A percentile compares a stretch with the other conserved stretches of the same genome.
phyloP scores from a whole-genome alignment of 2,113 vertebrate genomes.

The Suricata suricatta region DNA sequence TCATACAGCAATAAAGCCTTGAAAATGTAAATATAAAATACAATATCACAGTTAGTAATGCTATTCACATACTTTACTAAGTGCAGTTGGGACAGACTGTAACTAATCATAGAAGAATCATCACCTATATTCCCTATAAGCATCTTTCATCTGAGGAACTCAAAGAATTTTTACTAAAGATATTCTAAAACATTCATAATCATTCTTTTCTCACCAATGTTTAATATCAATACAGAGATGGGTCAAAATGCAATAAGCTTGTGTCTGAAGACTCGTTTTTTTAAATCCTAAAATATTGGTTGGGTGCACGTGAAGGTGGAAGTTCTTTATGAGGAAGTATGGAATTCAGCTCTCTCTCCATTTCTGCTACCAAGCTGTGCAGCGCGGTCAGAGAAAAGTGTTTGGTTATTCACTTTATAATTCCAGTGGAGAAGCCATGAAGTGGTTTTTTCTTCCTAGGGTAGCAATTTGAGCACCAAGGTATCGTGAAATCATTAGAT shows the following conservation, averaged over 20 bases:
- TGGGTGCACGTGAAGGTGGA: neutral
- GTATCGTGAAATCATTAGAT: neutral
- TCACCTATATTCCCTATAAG: neutral
- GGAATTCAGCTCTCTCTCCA: neutral
- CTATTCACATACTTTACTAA: conserved; percentile 58
- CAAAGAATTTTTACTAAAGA: conserved; percentile 25
- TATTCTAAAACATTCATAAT: conserved; percentile 48
- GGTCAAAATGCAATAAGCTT: conserved; percentile 31
- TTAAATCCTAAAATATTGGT: conserved; percentile 24
- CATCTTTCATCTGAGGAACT: conserved; percentile 26
- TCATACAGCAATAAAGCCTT: conserved; percentile 67
- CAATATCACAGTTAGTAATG: conserved; percentile 45
- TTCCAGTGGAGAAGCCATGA: neutral
- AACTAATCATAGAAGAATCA: conserved; percentile 48
- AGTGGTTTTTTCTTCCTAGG: neutral
- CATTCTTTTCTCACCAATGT: conserved; percentile 27
- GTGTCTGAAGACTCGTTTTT: neutral
- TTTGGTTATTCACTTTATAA: conserved; percentile 50
- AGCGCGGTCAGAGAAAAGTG: neutral
- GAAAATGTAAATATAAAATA: conserved; percentile 73
- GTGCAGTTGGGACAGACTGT: conserved; percentile 31
- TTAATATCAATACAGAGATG: conserved; percentile 54
- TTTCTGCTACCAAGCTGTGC: neutral
- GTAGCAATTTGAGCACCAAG: neutral
- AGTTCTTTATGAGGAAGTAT: neutral